Evolutionary conservation across 92 coral and sea anemone genomes (phyloP).

Genomic region (Zoanthus sansibaricus): DNA sequence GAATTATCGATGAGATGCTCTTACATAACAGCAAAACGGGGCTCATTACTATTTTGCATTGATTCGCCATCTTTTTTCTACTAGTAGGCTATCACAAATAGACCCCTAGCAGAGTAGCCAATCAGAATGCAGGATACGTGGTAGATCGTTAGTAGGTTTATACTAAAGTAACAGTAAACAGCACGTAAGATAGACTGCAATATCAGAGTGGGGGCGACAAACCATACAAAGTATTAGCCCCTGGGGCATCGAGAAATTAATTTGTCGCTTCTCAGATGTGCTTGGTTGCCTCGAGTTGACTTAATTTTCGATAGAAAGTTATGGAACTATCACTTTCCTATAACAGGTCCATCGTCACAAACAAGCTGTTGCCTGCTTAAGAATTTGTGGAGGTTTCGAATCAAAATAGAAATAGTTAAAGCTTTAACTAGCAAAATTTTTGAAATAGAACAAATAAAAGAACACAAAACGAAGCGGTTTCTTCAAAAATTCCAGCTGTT

Average conservation of each 20-base stretch:
- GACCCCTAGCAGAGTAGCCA: no score
- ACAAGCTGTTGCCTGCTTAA: background rate
- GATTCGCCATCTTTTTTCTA: no score
- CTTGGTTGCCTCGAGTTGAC: background rate
- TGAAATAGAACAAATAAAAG: background rate
- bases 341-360: background rate
- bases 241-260: background rate
- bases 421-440: background rate
- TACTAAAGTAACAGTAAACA: no score
- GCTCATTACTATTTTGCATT: no score
- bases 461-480: background rate
- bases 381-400: background rate
- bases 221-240: background rate
- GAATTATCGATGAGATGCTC: no score
- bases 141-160: no score
- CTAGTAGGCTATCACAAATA: no score
- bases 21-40: no score
- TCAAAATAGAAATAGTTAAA: background rate
- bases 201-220: no score
- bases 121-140: no score
- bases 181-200: no score
- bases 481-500: background rate
- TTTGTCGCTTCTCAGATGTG: no score
- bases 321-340: background rate
- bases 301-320: background rate